Base-by-base conservation (phyloP, 2,888 invertebrate genomes). In the Tetanocera ferruginea region DNA sequence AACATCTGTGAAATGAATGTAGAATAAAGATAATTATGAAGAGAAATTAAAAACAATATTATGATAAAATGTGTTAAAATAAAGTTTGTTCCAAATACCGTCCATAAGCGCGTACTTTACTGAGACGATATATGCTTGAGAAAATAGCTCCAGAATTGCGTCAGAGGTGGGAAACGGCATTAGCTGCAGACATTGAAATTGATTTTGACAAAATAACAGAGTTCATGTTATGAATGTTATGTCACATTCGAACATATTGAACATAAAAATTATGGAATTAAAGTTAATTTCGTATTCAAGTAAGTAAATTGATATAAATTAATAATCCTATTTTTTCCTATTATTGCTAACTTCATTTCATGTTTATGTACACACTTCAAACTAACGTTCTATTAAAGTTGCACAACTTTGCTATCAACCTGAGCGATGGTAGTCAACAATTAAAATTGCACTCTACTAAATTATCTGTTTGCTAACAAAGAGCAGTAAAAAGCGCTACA, bases 151-250 rank as follows among this genome's bases (percentile, higher is more conserved):
- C 88, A 0, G 89, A 90, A 72, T 79, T 87, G 19, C 84, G 86
- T 78, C 79, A 81, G 2, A 78, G 84, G 14, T 90, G 90, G 90
- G 87, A 86, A 74, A 85, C 78, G 37, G 83, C 89, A 0, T 81
- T 90, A 57, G 62, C 83, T 17, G 83, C 82, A 67, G 86, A 89
- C 3, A 84, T 95, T 78, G 91, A 92, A 69, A 92, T 97, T 28
- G 96, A 97, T 88, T 93, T 97, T 92, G 93, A 93, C 79, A 95
- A 94, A 84, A 93, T 96, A 83, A 92, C 93, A 57, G 94, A 95
- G 78, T 95, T 96, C 85, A 90, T 97, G 79, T n/a, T n/a, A n/a
- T n/a, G 95, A 97, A 88, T 93, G 95, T 69, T 96, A 95, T 90
- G 94, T 95, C 23, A 92, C 93, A 84, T 97, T 97, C 88, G 92